Base-by-base conservation (phyloP, 2,113 vertebrate genomes). In the Cathartes aura region DNA sequence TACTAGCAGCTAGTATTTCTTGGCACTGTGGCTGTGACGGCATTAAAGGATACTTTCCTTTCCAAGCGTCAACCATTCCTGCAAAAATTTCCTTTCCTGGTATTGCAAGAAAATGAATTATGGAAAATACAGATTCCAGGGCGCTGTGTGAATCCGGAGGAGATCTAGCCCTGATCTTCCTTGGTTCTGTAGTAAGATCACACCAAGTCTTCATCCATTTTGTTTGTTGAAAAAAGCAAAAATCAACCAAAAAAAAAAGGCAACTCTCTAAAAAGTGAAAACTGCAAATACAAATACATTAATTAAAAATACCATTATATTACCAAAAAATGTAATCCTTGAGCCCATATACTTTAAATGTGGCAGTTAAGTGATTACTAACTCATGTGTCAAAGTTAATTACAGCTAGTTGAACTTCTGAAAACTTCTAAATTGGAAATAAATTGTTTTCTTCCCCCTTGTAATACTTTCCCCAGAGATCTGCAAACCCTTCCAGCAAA, bases 61-160 rank as follows among this genome's bases (percentile, higher is more conserved):
- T 85, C 38, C 56, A 38, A 79, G 21, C 23, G 82, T 63, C 62
- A 68, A 18, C 18, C 43, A 59, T 56, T 82, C 21, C 82, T 71
- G 20, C 15, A 82, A 72, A 78, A 63, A 40, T 23, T 48, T 45
- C 36, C 48, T 34, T 73, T 91, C 58, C 53, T 79, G 2, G 12
- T 71, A 20, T 19, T 74, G 17, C 56, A 74, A 75, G 43, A 79
- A 82, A 82, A 71, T 21, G 22, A 34, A 27, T 34, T 29, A 82
- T 24, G 34, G 48, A 34, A 75, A 92, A 66, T 52, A 55, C 1
- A 23, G 75, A 26, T 5, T 55, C 20, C 29, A 30, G 32, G 0
- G 1, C 0, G 0, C 11, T 40, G 6, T 21, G 21, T 42, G 22
- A 74, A 71, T 56, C 40, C 15, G 10, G 2, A 66, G 38, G 50